A percentile compares a stretch with the other conserved stretches of the same genome.
phyloP scores from a whole-genome alignment of 30 jellyfish, hydroid and myxozoan genomes.

The Pelagia noctiluca region DNA sequence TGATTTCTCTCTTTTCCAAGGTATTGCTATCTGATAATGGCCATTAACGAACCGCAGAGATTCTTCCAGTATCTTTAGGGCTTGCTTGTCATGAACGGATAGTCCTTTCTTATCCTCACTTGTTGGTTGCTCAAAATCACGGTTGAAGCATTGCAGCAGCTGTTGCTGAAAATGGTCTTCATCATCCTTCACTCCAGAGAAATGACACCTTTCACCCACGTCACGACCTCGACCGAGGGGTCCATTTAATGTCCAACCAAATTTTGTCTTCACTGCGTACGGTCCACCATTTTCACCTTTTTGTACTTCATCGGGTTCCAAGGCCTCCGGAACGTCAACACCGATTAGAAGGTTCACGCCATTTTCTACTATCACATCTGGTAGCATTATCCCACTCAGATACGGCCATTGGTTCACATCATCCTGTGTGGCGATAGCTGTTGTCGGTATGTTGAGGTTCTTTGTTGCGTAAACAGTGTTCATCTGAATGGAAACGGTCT shows the following conservation, averaged over 20 bases:
- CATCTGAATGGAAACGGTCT: constrained; percentile 44
- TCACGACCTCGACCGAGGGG: constrained; percentile 3
- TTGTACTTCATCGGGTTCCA: constrained; percentile 3
- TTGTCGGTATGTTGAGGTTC: constrained; percentile 41
- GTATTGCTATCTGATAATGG: constrained; percentile 43
- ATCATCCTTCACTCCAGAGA: not conserved
- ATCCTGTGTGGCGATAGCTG: constrained; percentile 52
- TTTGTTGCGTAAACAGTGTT: constrained; percentile 41
- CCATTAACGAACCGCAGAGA: constrained; percentile 19
- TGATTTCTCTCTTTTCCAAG: constrained; percentile 32
- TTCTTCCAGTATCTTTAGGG: constrained; percentile 38
- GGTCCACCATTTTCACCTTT: constrained; percentile 50
- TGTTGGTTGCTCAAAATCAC: constrained; percentile 26
- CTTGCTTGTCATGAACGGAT: constrained; percentile 50
- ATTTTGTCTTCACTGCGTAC: constrained; percentile 30
- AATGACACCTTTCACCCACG: constrained; percentile 2
- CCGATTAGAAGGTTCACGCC: constrained; percentile 17
- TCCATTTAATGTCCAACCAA: constrained; percentile 62
- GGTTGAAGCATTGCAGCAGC: constrained; percentile 33
- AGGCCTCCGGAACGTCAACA: constrained; percentile 13
- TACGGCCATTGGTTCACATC: constrained; percentile 52
- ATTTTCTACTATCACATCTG: not conserved
- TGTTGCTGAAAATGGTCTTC: constrained; percentile 22
- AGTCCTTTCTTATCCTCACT: constrained; percentile 18
- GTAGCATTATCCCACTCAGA: constrained; percentile 6